Percentiles rank a stretch among this genome's conserved stretches.
Conservation (phyloP, 2,797 vertebrate species). For the Brotula barbata region DNA sequence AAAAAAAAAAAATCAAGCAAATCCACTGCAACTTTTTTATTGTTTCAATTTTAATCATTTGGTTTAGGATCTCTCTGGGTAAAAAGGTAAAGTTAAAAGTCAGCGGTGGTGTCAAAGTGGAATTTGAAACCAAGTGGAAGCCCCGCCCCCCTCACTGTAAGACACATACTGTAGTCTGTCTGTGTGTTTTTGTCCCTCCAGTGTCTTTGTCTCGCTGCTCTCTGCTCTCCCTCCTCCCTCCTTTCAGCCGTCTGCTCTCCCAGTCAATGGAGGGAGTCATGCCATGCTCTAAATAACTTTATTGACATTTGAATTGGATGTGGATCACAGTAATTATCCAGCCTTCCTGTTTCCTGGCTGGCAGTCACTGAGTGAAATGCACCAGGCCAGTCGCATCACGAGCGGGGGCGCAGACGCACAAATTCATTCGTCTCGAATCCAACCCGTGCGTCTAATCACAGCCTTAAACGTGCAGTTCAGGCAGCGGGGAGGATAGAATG, state of each 20-base stretch:
- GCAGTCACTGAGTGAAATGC: constrained; percentile 43
- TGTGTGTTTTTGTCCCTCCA: background rate
- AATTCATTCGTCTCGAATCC: constrained; percentile 24
- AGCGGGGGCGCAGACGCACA: constrained; percentile 23
- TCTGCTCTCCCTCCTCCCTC: constrained; percentile 1
- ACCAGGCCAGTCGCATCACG: constrained; percentile 38
- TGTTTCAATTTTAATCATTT: too few species aligned
- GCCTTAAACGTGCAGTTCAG: background rate
- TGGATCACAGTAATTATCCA: constrained; percentile 72
- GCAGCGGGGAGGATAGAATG: too few species aligned
- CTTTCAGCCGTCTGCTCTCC: constrained; percentile 22
- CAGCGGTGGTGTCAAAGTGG: too few species aligned
- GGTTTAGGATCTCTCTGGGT: too few species aligned
- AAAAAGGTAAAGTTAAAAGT: too few species aligned
- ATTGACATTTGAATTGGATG: constrained; percentile 76
- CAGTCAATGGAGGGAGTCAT: constrained; percentile 28
- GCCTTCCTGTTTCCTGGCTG: constrained; percentile 67
- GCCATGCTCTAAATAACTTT: constrained; percentile 72
- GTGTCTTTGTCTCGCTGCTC: constrained; percentile 22
- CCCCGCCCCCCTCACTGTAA: background rate
- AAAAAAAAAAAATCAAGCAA: too few species aligned
- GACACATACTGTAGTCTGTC: background rate
- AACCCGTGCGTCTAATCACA: constrained; percentile 3
- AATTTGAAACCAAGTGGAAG: too few species aligned
- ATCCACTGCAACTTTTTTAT: too few species aligned